Evolutionary conservation across 92 coral and sea anemone genomes (phyloP), one percentile per base, ranked within the genome.

Genomic region (Phenganax stokvisi): DNA sequence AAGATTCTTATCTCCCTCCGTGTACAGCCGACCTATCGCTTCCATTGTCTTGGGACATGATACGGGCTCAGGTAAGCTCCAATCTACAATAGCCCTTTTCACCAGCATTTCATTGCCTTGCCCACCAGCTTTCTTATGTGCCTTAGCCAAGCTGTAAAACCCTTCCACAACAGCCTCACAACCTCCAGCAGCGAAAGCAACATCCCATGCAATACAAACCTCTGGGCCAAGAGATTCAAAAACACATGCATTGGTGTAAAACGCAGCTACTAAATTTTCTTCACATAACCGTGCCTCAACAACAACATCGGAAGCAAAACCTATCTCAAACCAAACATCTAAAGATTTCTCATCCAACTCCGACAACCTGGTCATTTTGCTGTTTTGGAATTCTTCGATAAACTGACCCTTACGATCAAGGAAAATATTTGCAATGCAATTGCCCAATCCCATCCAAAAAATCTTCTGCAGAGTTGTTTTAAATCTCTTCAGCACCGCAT

Each of bases 211-310:
- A 73, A 53, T 73, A 73, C 78, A 73, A 30, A 73, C 55, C 53
- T 51, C 78, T 52, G 78, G 78, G 29, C 78, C 78, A 53, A 54
- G 61, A 11, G 78, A 73, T 73, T 73, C 62, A 37, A 52, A 73
- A 73, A 73, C 54, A 13, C 37, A 73, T 54, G 78, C 62, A 73
- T 73, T 74, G 54, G 12, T 74, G 30, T 74, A 74, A 54, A 74
- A 74, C 20, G 79, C 7, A 13, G 79, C 79, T 7, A 74, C 79
- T 56, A 74, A 74, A 74, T 56, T 74, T 3, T 74, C 79, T 56
- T 74, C 79, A 12, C 79, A 74, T 47, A 74, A 74, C 79, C 79
- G 63, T 74, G 79, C 79, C 79, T 74, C 64, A 13, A 74, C 63
- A 74, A 74, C 8, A 54, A 74, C 79, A 74, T 44, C 79, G 13